These are phyloP conservation scores for Halcyon leucocephala DNA, from an alignment of 2,797 vertebrate genomes.

Conservation along the genomic window DNA sequence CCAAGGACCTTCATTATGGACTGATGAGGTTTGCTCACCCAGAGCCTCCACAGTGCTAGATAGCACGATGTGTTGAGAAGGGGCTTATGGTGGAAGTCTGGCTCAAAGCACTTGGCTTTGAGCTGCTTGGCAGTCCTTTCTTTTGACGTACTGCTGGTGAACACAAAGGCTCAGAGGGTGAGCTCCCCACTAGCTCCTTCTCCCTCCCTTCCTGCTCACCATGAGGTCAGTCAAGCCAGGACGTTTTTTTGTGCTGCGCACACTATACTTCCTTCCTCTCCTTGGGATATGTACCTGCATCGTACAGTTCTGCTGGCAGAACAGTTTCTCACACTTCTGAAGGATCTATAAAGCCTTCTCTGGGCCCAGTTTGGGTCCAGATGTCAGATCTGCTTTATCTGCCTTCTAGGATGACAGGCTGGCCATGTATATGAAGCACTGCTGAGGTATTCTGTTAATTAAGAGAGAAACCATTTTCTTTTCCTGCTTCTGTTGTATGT, in stretches of 20 bases:
- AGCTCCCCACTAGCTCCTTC: not conserved
- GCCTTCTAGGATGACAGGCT: conserved; percentile 19
- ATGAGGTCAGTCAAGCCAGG: not conserved
- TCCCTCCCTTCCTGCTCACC: not conserved
- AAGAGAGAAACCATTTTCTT: conserved; percentile 38
- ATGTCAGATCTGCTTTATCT: not conserved
- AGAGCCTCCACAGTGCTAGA: not conserved
- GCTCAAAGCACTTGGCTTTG: not conserved
- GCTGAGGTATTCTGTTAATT: conserved; percentile 30
- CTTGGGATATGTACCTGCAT: conserved; percentile 27
- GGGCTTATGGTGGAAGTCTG: not conserved
- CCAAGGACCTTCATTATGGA: conserved; percentile 10
- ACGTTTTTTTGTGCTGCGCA: not conserved
- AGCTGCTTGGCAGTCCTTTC: conserved; percentile 15
- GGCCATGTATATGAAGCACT: not conserved
- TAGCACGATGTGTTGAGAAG: not conserved
- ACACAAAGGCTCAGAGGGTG: not conserved
- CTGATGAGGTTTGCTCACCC: not conserved
- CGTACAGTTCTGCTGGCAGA: conserved; percentile 35
- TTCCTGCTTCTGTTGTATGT: conserved; percentile 37
- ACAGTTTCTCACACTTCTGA: conserved; percentile 5
- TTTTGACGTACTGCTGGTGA: not conserved
- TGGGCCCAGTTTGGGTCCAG: not conserved
- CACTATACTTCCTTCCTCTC: not conserved
- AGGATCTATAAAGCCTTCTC: conserved; percentile 29